These are phyloP conservation scores for Temnothorax nylanderi DNA, from an alignment of 1,140 invertebrate genomes.

Conservation along the genomic window DNA sequence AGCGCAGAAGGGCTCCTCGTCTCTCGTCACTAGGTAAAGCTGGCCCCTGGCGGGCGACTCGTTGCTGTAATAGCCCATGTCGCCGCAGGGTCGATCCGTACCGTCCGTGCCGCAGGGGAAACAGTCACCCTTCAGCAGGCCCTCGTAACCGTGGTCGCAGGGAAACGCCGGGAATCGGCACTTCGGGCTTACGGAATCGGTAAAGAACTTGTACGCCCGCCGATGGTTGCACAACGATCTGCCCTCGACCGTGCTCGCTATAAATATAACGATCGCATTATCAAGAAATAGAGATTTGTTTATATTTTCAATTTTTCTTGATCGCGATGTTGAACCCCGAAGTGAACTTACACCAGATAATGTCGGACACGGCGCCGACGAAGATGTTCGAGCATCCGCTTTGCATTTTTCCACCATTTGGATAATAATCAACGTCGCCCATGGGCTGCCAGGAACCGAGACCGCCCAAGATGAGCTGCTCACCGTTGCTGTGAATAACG, in stretches of 20 bases:
- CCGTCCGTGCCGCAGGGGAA: conserved; percentile 88
- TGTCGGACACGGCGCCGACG: conserved; percentile 95
- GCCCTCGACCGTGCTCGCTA: conserved; percentile 92
- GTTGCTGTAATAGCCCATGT: conserved; percentile 98
- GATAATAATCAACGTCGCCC: conserved; percentile 97
- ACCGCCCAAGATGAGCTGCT: conserved; percentile 94
- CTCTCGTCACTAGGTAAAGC: conserved; percentile 94
- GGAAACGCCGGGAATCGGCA: conserved; percentile 96
- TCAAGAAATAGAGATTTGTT: neutral
- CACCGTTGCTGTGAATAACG: conserved; percentile 97
- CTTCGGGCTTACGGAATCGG: conserved; percentile 95
- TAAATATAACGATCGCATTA: conserved; percentile 78
- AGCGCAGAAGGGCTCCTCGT: conserved; percentile 97
- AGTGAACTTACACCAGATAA: conserved; percentile 93
- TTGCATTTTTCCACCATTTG: conserved; percentile 96
- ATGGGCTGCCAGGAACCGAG: conserved; percentile 94
- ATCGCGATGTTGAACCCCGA: no score
- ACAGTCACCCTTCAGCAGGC: conserved; percentile 92
- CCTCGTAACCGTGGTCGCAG: conserved; percentile 93
- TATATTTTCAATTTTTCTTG: neutral
- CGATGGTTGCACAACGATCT: conserved; percentile 96
- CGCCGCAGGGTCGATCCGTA: conserved; percentile 89
- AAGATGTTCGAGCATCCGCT: conserved; percentile 94
- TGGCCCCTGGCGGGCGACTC: conserved; percentile 92
- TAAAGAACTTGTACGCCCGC: conserved; percentile 96